A percentile compares a stretch with the other conserved stretches of the same genome.
Conservation (phyloP, 2,888 invertebrate genomes). For the Nyleta sp. region DNA sequence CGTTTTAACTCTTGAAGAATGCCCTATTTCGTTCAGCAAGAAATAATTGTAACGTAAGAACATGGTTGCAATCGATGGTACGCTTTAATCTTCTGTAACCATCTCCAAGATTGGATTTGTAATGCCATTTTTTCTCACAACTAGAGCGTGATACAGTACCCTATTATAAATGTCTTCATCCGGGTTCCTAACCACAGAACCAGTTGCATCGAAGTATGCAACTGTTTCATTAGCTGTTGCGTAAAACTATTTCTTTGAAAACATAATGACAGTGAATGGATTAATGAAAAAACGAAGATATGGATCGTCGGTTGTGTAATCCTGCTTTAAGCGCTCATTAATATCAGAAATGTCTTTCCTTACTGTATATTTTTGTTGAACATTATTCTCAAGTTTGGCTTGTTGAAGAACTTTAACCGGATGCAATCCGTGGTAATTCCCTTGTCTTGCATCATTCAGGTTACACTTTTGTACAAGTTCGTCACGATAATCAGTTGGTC, state of each 20-base stretch:
- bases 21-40: not conserved
- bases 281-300: not conserved
- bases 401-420: not conserved
- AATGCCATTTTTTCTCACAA: not conserved
- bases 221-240: not conserved
- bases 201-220: conserved; percentile 18
- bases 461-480: not conserved
- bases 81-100: not conserved
- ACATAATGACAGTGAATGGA: not conserved
- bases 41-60: not conserved
- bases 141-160: not conserved
- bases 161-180: not conserved
- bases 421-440: not conserved
- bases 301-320: not conserved
- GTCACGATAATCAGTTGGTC: not conserved
- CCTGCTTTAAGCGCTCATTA: not conserved
- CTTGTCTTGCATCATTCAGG: not conserved
- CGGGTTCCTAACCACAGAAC: not conserved
- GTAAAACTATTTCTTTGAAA: not conserved
- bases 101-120: not conserved
- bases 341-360: conserved; percentile 1
- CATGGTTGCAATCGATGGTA: not conserved
- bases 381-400: not conserved
- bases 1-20: not conserved
- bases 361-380: not conserved